A percentile compares a stretch with the other conserved stretches of the same genome.
Evolutionary conservation across 2,888 invertebrate genomes (phyloP).

Genomic region (Orthonevra nobilis): DNA sequence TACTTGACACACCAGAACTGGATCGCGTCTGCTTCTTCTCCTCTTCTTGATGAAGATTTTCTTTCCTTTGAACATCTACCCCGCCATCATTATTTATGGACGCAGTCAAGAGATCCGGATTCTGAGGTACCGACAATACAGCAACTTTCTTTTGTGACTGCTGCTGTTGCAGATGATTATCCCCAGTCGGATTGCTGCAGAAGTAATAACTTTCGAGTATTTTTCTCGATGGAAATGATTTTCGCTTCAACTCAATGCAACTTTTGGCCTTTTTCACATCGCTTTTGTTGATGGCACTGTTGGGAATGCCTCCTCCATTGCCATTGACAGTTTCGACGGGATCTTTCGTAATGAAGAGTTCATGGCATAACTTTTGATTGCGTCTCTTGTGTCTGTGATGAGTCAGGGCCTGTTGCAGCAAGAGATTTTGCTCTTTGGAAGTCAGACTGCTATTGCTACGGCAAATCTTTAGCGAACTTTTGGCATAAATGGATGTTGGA

Average conservation of each 20-base stretch:
- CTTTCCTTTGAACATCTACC: constrained; percentile 59
- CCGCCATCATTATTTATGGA: constrained; percentile 27
- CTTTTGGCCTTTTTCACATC: constrained; percentile 64
- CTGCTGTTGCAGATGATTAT: constrained; percentile 18
- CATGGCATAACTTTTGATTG: constrained; percentile 62
- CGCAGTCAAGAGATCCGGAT: constrained; percentile 54
- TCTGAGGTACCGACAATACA: constrained; percentile 59
- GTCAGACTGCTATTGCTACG: constrained; percentile 53
- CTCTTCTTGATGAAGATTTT: constrained; percentile 42
- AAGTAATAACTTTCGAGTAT: constrained; percentile 59
- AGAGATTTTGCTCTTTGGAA: constrained; percentile 44
- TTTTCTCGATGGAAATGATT: constrained; percentile 66
- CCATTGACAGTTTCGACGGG: constrained; percentile 8
- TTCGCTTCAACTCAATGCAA: constrained; percentile 59
- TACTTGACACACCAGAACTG: constrained; percentile 53
- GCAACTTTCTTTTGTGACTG: constrained; percentile 59
- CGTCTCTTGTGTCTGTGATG: constrained; percentile 48
- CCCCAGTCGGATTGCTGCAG: constrained; percentile 32
- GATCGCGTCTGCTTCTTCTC: constrained; percentile 30
- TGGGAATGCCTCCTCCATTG: constrained; percentile 2
- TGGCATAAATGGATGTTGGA: constrained; percentile 40
- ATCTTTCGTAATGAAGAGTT: constrained; percentile 60
- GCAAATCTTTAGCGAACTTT: constrained; percentile 49
- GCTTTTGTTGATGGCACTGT: neutral
- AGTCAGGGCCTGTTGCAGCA: constrained; percentile 49